Base-by-base conservation (phyloP, 1,140 invertebrate species). In the Cyclina sinensis region DNA sequence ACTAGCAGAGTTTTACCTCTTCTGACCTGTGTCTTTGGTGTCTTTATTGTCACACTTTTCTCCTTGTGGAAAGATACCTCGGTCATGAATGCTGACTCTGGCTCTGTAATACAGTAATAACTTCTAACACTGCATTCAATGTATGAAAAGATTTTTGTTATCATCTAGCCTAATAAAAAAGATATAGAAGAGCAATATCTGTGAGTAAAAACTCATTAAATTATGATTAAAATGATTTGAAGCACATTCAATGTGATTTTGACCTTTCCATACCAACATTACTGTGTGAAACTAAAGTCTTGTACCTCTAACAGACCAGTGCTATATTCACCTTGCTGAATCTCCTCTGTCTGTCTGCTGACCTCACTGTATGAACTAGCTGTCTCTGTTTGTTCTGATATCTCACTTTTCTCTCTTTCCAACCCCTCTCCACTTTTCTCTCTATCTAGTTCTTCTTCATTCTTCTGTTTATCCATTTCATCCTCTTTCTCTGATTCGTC, bases 11-110 rank as follows among this genome's bases (percentile, higher is more conserved):
- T n/a, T 48, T 59, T 85, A 92, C 90, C 89, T 90, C 87, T 62
- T 68, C 91, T 92, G 30, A 84, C 82, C 68, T 86, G 78, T 73
- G 79, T 86, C 35, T 84, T 88, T 51, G 91, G 91, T 74, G 90
- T 86, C 43, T 88, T 80, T 46, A 92, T 90, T 12, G 91, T 92
- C 3, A 92, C 92, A 27, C 88, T 92, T 90, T 91, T 92, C 21
- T 86, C 84, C 54, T 78, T 82, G 4, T n/a, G 32, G 7, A 51
- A 78, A 30, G 91, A 89, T 1, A 90, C 83, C 62, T 92, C 90
- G 21, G 91, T 92, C 11, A 92, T 86, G 76, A 92, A 92, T 35
- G 89, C 73, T 70, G 88, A 62, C 12, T 76, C 59, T 7, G 24
- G 3, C 48, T 30, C 62, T 46, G 59, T 46, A 82, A 46, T 39